Conservation (phyloP, 2,113 vertebrate species). For the Eubucco bourcierii region DNA sequence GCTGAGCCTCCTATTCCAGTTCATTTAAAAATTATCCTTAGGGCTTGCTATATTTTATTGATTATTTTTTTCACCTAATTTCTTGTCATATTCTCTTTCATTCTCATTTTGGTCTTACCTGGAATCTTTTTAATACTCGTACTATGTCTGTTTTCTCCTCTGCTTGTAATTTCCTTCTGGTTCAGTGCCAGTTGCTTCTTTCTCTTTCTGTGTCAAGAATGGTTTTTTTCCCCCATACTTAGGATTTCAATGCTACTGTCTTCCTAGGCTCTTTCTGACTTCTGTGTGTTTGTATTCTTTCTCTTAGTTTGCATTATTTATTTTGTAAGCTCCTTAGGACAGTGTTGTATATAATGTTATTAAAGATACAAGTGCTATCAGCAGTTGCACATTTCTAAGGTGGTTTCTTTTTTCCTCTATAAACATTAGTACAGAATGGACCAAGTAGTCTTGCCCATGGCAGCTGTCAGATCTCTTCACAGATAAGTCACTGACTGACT, state of each 20-base stretch:
- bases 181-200: background rate
- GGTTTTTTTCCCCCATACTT: background rate
- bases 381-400: background rate
- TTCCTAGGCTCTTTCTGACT: background rate
- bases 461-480: background rate
- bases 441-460: background rate
- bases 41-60: background rate
- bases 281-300: background rate
- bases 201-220: background rate
- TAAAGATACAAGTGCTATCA: background rate
- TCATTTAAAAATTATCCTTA: background rate
- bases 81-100: background rate
- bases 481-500: background rate
- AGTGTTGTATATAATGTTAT: background rate
- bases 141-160: background rate
- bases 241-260: background rate
- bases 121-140: background rate
- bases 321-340: background rate
- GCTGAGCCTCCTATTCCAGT: background rate
- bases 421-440: fast-evolving
- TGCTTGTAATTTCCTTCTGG: background rate
- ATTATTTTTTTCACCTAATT: background rate
- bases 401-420: background rate
- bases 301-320: background rate
- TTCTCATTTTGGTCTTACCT: background rate